Conservation (phyloP, 2,888 invertebrate genomes). For the Eupithecia tripunctaria region DNA sequence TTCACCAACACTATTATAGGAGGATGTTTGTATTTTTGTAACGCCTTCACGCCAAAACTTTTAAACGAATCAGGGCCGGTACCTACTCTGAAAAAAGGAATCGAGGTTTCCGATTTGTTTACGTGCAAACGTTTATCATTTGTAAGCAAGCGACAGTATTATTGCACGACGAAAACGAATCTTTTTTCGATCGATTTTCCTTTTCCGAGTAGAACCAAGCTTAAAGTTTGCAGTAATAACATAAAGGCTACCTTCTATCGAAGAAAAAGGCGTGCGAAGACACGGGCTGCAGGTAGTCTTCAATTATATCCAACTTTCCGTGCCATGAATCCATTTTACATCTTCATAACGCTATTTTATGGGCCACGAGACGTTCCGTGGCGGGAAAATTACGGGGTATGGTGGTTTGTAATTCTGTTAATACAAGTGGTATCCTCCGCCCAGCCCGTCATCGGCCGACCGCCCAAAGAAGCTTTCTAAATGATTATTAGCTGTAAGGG, state of each 20-base stretch:
- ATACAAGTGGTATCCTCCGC: slow-evolving; percentile 34
- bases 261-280: background rate
- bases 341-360: slow-evolving; percentile 4
- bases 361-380: slow-evolving; percentile 25
- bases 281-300: background rate
- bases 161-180: no score
- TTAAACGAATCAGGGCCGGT: background rate
- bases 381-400: slow-evolving; percentile 49
- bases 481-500: background rate
- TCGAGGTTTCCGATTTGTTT: no score
- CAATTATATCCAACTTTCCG: slow-evolving; percentile 21
- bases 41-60: background rate
- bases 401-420: slow-evolving; percentile 47
- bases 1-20: background rate
- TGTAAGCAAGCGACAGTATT: no score
- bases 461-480: background rate
- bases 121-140: no score
- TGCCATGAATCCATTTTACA: slow-evolving; percentile 36
- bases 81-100: no score
- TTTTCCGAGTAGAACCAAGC: no score
- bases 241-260: background rate
- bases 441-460: slow-evolving; percentile 17
- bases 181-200: no score
- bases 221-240: background rate
- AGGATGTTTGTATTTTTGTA: background rate